Conservation (phyloP, 2,888 invertebrate genomes). For the Andrena chrysosceles region DNA sequence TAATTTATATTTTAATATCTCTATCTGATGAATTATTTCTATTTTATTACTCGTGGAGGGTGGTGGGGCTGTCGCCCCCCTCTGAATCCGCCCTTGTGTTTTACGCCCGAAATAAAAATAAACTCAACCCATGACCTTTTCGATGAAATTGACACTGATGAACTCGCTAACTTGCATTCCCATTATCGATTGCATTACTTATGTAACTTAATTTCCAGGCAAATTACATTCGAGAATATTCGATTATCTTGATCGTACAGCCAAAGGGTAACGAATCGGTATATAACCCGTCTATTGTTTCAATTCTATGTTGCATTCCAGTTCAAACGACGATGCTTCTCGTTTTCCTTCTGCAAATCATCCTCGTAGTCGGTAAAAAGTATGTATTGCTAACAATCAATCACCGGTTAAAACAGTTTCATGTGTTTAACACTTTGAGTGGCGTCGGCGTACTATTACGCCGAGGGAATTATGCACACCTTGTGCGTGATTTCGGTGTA, state of each 20-base stretch:
- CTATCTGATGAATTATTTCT: no score
- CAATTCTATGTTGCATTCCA: neutral
- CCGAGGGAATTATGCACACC: no score
- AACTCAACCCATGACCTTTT: conserved; percentile 2
- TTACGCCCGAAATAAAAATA: conserved; percentile 10
- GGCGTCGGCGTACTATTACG: neutral
- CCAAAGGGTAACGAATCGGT: neutral
- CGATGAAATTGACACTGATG: neutral
- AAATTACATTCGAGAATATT: conserved; percentile 44
- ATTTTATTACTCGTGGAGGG: no score
- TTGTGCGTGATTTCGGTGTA: no score
- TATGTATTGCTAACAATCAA: conserved; percentile 32
- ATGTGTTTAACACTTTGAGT: neutral
- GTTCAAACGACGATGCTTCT: conserved; percentile 13
- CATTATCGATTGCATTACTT: conserved; percentile 32
- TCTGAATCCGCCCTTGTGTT: neutral
- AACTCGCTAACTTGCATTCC: conserved; percentile 17
- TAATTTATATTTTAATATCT: no score
- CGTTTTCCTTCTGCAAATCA: conserved; percentile 25
- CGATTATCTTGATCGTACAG: conserved; percentile 1
- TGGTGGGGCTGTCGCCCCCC: no score
- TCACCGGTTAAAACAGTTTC: neutral
- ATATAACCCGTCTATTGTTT: neutral
- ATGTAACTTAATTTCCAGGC: conserved; percentile 9
- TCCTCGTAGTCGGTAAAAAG: conserved; percentile 25